These are phyloP conservation scores for Tachycineta bicolor DNA, from an alignment of 2,113 vertebrate species.

Conservation along the genomic window DNA sequence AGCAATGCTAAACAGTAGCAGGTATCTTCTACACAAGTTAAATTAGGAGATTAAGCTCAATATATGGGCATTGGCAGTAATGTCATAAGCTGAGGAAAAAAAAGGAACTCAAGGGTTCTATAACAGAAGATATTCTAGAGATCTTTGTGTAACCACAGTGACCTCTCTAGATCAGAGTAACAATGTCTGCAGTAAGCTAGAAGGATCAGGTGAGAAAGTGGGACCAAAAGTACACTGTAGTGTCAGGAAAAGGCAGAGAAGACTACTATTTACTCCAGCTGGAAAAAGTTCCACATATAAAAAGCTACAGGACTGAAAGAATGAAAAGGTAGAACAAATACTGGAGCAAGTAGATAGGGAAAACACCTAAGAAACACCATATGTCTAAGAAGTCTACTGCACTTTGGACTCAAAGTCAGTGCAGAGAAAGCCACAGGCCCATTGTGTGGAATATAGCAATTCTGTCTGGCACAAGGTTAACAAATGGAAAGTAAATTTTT, in stretches of 20 bases:
- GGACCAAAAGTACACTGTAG: neutral
- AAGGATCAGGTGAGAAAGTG: neutral
- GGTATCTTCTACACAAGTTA: neutral
- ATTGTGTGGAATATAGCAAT: neutral
- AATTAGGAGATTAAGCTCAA: neutral
- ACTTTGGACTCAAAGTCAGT: neutral
- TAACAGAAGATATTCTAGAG: neutral
- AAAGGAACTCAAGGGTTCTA: neutral
- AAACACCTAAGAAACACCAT: neutral
- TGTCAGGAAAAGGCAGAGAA: neutral
- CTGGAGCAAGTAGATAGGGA: neutral
- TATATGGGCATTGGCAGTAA: neutral
- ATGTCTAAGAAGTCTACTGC: neutral
- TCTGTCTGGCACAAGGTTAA: neutral
- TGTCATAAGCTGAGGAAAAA: neutral
- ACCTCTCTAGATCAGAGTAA: neutral
- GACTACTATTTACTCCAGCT: neutral
- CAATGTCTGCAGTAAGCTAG: neutral
- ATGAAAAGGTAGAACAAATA: neutral
- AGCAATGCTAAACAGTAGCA: neutral
- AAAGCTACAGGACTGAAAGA: neutral
- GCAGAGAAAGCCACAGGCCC: neutral
- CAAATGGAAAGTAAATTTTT: neutral
- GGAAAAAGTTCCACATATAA: neutral
- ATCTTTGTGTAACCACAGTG: neutral